Evolutionary conservation across 2,797 vertebrate species (phyloP).

Genomic region (Heterohyrax brucei): DNA sequence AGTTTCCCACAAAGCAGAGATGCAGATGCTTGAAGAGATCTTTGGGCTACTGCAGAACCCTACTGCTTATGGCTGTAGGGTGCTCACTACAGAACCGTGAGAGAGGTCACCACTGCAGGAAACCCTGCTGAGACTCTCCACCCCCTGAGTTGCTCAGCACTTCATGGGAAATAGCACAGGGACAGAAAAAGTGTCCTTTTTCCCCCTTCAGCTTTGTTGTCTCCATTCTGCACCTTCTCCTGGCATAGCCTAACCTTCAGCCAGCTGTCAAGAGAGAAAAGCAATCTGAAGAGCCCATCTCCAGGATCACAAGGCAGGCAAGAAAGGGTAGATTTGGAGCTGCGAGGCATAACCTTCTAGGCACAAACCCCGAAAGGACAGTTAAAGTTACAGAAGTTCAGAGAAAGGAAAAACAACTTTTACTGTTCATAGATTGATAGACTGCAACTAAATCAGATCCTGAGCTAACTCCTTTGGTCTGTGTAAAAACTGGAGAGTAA

Average conservation of each 20-base stretch:
- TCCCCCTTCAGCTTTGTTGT: background rate
- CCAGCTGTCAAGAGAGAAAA: background rate
- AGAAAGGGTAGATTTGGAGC: background rate
- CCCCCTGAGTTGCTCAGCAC: background rate
- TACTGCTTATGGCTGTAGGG: background rate
- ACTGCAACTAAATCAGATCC: background rate
- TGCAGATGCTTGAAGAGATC: background rate
- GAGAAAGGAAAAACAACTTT: background rate
- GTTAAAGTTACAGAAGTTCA: constrained; percentile 1
- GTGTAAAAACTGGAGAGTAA: background rate
- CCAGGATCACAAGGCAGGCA: background rate
- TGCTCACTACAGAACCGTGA: background rate
- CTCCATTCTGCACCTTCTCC: constrained; percentile 35
- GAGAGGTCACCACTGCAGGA: accelerated
- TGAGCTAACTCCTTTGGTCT: background rate
- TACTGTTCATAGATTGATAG: background rate
- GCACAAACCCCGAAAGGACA: background rate
- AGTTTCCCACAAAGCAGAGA: background rate
- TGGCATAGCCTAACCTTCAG: background rate
- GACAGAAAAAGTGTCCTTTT: background rate
- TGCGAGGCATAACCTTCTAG: background rate
- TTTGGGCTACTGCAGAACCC: background rate
- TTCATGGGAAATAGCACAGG: background rate
- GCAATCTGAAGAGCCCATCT: accelerated
- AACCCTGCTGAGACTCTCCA: background rate